Conservation (phyloP, 2,113 vertebrate genomes). For the Misgurnus anguillicaudatus region DNA sequence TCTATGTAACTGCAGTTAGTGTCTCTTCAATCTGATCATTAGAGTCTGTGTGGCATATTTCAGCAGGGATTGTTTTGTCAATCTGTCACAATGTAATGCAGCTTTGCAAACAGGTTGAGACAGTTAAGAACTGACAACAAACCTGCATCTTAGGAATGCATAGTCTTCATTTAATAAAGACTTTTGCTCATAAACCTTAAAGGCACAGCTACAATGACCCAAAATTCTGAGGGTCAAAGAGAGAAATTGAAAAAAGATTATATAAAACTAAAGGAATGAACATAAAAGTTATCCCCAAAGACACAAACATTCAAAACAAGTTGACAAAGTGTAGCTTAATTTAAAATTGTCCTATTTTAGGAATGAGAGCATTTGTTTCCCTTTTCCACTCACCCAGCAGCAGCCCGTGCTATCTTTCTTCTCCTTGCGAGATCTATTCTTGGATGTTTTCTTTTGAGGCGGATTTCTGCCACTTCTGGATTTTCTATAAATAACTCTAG, state of each 20-base stretch:
- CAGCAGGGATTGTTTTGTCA: background rate
- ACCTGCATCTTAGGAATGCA: too few species aligned
- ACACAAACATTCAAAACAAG: constrained; percentile 21
- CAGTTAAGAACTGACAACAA: too few species aligned
- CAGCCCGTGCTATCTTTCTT: constrained; percentile 22
- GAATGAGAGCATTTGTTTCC: constrained; percentile 34
- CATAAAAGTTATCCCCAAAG: background rate
- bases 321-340: constrained; percentile 1
- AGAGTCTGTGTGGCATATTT: background rate
- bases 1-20: too few species aligned
- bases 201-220: too few species aligned
- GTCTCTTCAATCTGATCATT: background rate
- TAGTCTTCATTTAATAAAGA: too few species aligned
- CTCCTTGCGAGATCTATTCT: constrained; percentile 38
- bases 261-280: background rate
- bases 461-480: constrained; percentile 30
- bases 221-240: too few species aligned
- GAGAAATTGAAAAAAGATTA: too few species aligned
- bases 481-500: constrained; percentile 29
- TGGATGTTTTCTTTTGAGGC: constrained; percentile 48
- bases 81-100: too few species aligned
- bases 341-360: constrained; percentile 16
- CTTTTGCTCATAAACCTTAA: too few species aligned
- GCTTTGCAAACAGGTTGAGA: background rate
- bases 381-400: constrained; percentile 24